Conservation (phyloP, 2,888 invertebrate species). For the Alcis repandata region DNA sequence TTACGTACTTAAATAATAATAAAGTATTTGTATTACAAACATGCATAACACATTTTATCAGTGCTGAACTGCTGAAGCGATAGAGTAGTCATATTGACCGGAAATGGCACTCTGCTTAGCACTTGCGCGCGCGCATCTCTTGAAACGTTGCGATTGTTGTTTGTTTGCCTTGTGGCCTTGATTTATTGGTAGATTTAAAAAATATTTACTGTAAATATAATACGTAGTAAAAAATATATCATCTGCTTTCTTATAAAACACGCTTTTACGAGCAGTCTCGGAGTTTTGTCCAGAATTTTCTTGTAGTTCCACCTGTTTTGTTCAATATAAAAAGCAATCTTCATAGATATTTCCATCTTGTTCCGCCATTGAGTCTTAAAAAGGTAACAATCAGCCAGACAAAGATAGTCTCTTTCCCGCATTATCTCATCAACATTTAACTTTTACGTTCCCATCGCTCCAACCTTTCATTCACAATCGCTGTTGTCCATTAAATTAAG, state of each 20-base stretch:
- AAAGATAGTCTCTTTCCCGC: neutral
- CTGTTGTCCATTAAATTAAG: conserved; percentile 6
- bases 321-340: too few relatives aligned
- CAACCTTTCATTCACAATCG: conserved; percentile 12
- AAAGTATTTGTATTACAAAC: too few relatives aligned
- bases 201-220: neutral
- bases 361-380: neutral
- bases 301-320: too few relatives aligned
- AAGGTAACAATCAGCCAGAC: neutral
- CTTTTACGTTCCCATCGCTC: neutral
- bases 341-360: too few relatives aligned
- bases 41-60: neutral
- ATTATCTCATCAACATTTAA: neutral
- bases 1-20: too few relatives aligned
- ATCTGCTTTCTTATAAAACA: too few relatives aligned
- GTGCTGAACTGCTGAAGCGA: neutral
- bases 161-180: conserved; percentile 17
- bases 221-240: neutral
- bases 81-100: conserved; percentile 30
- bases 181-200: conserved; percentile 7
- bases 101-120: conserved; percentile 42
- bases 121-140: conserved; percentile 39
- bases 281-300: too few relatives aligned
- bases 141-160: conserved; percentile 1
- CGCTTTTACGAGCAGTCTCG: too few relatives aligned